A percentile compares a stretch with the other conserved stretches of the same genome.
phyloP scores from a whole-genome alignment of 2,113 vertebrate species.

The Pseudopipra pipra region DNA sequence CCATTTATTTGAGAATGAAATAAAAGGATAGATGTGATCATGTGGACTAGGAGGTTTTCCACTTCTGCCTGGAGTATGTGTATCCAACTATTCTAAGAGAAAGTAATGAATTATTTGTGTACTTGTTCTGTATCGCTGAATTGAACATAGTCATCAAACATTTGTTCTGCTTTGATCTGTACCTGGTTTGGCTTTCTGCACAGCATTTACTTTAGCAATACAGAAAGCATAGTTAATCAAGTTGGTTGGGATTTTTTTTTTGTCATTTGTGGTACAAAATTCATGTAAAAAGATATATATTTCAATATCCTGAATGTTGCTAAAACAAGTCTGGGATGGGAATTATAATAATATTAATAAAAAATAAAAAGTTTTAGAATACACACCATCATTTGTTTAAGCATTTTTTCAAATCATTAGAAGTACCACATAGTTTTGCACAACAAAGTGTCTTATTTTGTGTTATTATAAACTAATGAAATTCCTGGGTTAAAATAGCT shows the following conservation, averaged over 20 bases:
- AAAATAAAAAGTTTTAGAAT: background rate
- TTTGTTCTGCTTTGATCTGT: background rate
- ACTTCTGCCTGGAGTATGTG: background rate
- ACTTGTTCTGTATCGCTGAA: background rate
- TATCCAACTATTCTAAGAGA: background rate
- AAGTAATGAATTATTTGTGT: background rate
- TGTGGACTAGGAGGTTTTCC: background rate
- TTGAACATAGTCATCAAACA: background rate
- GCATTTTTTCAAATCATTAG: background rate
- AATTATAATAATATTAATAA: background rate
- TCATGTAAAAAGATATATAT: background rate
- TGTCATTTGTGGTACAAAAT: background rate
- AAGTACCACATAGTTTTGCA: background rate
- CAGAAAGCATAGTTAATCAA: background rate
- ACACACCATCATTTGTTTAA: background rate
- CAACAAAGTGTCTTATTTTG: background rate
- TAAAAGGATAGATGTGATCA: background rate
- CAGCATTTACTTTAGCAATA: background rate
- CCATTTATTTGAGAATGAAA: background rate
- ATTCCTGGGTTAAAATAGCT: background rate
- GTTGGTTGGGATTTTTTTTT: rapidly evolving
- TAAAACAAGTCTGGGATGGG: background rate
- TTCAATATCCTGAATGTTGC: background rate
- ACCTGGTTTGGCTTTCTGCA: background rate
- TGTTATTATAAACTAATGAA: background rate